Percentiles rank a stretch among this genome's conserved stretches.
Evolutionary conservation across 2,888 invertebrate species (phyloP).

Genomic region (Vannuccia rotundouncinata): DNA sequence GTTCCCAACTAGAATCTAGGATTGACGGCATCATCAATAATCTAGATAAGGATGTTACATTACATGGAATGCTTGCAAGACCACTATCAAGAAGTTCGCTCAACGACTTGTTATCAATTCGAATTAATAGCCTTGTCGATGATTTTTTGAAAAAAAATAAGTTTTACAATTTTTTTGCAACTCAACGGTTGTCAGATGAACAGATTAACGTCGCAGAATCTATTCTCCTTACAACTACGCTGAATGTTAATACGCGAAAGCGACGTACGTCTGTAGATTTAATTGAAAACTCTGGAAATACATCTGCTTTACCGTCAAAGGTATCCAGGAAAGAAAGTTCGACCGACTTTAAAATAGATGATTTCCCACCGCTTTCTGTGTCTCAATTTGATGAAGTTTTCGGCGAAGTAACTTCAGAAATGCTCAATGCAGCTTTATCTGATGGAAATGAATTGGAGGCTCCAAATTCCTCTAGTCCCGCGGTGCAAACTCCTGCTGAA

Average conservation of each 20-base stretch:
- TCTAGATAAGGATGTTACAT: constrained; percentile 22
- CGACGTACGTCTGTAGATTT: not conserved
- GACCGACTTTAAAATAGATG: not conserved
- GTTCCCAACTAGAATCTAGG: not conserved
- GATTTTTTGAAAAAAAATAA: not conserved
- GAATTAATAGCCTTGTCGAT: not conserved
- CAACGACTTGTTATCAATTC: not conserved
- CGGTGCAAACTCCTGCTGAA: not conserved
- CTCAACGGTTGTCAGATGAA: not conserved
- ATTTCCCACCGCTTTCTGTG: not conserved
- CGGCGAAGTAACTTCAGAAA: not conserved
- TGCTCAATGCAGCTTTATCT: not conserved
- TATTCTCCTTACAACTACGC: not conserved
- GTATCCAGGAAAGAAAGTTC: not conserved
- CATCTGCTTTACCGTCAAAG: not conserved
- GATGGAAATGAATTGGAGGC: not conserved
- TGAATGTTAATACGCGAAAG: not conserved
- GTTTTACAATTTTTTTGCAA: not conserved
- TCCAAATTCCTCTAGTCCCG: not conserved
- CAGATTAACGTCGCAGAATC: not conserved
- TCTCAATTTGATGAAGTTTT: not conserved
- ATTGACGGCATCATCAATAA: constrained; percentile 32
- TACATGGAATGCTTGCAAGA: constrained; percentile 27
- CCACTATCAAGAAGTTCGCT: not conserved
- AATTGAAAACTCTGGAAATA: not conserved